A percentile compares a stretch with the other conserved stretches of the same genome.
These are phyloP conservation scores for Mormoops blainvillei DNA, from an alignment of 2,113 vertebrate species.

Conservation along the genomic window DNA sequence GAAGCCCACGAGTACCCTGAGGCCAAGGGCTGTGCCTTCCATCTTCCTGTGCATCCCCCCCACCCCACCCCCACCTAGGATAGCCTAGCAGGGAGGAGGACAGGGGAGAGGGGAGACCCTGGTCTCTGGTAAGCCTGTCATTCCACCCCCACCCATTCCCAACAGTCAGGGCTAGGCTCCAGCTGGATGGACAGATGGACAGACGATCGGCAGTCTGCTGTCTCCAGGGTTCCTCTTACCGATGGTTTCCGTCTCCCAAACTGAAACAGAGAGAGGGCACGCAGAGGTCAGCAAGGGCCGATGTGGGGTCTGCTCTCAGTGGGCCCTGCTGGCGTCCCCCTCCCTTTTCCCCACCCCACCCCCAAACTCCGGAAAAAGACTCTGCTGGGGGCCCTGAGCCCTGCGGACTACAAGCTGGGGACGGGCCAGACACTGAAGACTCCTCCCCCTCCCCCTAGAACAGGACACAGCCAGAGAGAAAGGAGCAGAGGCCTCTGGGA, in stretches of 20 bases:
- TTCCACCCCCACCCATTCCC: neutral
- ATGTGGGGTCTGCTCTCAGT: neutral
- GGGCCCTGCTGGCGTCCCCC: no score
- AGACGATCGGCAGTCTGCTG: neutral
- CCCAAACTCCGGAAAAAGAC: neutral
- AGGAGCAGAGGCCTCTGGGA: neutral
- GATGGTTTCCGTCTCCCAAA: slow-evolving; percentile 78
- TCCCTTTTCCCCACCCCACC: neutral
- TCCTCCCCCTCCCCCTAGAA: neutral
- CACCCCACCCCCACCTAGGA: neutral
- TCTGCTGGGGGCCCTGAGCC: neutral
- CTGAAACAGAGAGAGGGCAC: slow-evolving; percentile 64
- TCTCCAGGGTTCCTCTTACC: slow-evolving; percentile 77
- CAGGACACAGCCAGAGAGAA: neutral
- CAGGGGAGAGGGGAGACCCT: neutral
- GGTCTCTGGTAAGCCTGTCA: neutral
- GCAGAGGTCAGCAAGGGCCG: neutral
- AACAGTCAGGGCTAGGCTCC: neutral
- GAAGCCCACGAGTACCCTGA: neutral
- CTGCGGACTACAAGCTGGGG: neutral
- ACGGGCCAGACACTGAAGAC: neutral
- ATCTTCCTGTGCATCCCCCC: neutral
- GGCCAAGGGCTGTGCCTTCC: neutral
- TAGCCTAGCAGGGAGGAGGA: rapidly evolving
- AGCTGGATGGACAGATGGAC: neutral